Evolutionary conservation across 2,888 invertebrate genomes (phyloP), one percentile per base, ranked within the genome.

Genomic region (Lumbricus terrestris): DNA sequence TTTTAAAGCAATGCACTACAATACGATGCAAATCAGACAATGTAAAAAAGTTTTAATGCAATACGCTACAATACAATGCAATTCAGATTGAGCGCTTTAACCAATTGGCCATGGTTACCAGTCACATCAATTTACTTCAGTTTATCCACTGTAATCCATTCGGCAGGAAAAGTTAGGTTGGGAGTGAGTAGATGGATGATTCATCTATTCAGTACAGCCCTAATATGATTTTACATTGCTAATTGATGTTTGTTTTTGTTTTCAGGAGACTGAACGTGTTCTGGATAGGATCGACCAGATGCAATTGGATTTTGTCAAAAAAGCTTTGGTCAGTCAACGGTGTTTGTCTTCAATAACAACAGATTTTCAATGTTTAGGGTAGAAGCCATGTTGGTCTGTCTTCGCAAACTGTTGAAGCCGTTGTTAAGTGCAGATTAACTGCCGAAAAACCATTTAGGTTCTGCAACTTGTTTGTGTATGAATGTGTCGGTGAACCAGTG

Each of bases 311-410:
- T 90, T 90, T 47, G 18, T 88, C 37, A 90, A 88, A 47, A 85
- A 82, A 82, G 69, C 90, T 18, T 99, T 99, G 94, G 96, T 96
- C 94, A 95, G 96, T 93, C 69, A 1, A 69, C 69, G 29, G 23
- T 54, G n/a, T 29, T 47, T 69, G 4, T 69, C 1, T 69, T 69
- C n/a, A 11, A 29, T 69, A n/a, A n/a, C 8, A 16, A 69, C 29
- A 29, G n/a, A 69, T 69, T 69, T 69, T 11, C 18, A 23, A 47
- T 23, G 23, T 20, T 47, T 47, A 20, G 47, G 47, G 23, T 20
- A 47, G 20, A 47, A 47, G 23, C 47, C 29, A 3, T 69, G 29
- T 6, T 69, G 69, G 29, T 69, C 4, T 69, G 29, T 69, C n/a
- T 69, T n/a, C 8, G 69, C 29, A n/a, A 47, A 47, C 20, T 5